These are phyloP conservation scores for Stictocephala bisonia DNA, from an alignment of 2,888 invertebrate species.

Conservation along the genomic window DNA sequence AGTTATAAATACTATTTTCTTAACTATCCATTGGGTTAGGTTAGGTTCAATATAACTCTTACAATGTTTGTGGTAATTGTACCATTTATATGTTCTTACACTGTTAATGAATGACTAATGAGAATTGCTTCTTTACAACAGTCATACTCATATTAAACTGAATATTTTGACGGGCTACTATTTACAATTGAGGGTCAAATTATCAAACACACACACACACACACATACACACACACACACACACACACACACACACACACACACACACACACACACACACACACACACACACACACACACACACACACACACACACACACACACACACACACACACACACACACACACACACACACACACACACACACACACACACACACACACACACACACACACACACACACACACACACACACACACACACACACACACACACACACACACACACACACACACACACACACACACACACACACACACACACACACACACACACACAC, in stretches of 20 bases:
- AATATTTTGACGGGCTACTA: too few species aligned
- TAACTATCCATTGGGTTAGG: too few species aligned
- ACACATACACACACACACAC: not conserved
- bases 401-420: not conserved
- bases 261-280: not conserved
- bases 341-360: not conserved
- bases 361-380: not conserved
- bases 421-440: not conserved
- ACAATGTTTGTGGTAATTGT: too few species aligned
- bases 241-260: not conserved
- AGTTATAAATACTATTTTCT: too few species aligned
- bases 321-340: not conserved
- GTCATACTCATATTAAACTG: too few species aligned
- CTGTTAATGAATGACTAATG: too few species aligned
- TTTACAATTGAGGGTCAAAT: not conserved
- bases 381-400: not conserved
- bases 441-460: not conserved
- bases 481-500: not conserved
- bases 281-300: not conserved
- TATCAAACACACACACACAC: too few species aligned
- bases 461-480: not conserved
- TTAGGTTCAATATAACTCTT: too few species aligned
- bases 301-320: not conserved
- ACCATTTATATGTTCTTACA: too few species aligned
- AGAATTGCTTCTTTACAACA: too few species aligned